These are phyloP conservation scores for Drosophila longiperda DNA, from an alignment of 2,888 invertebrate genomes.

Conservation along the genomic window DNA sequence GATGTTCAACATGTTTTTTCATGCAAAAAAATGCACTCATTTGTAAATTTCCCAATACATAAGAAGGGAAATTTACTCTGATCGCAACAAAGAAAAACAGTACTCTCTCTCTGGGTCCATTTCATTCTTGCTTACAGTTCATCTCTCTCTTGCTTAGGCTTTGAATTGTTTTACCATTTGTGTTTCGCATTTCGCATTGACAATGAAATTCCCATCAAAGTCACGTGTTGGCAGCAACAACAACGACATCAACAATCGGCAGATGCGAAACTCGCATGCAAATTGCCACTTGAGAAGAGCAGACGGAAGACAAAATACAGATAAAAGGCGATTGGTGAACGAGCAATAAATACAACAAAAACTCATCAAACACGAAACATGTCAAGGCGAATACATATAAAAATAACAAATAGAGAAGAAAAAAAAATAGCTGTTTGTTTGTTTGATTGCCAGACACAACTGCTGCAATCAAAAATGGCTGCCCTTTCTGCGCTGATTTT, in stretches of 20 bases:
- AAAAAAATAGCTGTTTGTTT: conserved; percentile 39
- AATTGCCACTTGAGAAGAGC: conserved; percentile 47
- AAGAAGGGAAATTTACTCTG: background rate
- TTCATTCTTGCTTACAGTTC: background rate
- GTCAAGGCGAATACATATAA: conserved; percentile 53
- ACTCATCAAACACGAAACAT: conserved; percentile 48
- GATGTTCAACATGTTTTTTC: background rate
- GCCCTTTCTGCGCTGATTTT: conserved; percentile 32
- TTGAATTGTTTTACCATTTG: conserved; percentile 67
- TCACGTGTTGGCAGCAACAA: conserved; percentile 66
- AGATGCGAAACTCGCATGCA: conserved; percentile 58
- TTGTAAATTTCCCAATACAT: background rate
- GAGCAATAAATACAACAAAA: conserved; percentile 19
- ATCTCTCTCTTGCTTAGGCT: conserved; percentile 9
- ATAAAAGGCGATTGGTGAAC: conserved; percentile 14
- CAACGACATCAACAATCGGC: conserved; percentile 15
- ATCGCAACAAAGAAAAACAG: background rate
- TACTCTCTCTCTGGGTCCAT: background rate
- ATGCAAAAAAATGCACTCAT: background rate
- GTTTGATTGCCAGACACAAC: conserved; percentile 72
- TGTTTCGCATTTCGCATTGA: conserved; percentile 60
- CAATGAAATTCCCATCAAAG: conserved; percentile 80
- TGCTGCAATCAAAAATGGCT: conserved; percentile 49
- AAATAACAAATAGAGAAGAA: conserved; percentile 1
- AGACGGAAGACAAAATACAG: conserved; percentile 25